These are phyloP conservation scores for Corvus moneduloides DNA, from an alignment of 2,113 vertebrate genomes.

Conservation along the genomic window DNA sequence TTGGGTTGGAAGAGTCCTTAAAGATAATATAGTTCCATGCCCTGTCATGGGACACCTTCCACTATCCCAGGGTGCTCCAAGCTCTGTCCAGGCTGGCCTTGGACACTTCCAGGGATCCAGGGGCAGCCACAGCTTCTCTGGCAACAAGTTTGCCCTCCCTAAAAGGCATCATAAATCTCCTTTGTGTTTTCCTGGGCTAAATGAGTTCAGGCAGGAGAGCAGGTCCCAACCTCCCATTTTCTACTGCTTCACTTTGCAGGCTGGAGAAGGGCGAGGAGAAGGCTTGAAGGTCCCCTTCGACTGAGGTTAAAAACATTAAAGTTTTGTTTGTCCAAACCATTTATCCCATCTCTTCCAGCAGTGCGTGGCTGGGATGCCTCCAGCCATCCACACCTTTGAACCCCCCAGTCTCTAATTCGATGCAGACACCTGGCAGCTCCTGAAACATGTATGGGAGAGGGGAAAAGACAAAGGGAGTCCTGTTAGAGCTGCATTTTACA, in stretches of 20 bases:
- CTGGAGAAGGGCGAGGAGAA: background rate
- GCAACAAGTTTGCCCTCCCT: background rate
- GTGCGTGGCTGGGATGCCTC: background rate
- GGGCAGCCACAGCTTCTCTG: background rate
- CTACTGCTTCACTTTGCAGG: background rate
- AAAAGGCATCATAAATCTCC: background rate
- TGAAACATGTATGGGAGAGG: background rate
- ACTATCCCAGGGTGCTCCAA: background rate
- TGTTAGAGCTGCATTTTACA: background rate
- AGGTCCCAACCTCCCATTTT: background rate
- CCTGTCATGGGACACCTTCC: background rate
- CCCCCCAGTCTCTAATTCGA: background rate
- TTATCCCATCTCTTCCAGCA: background rate
- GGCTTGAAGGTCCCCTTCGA: background rate
- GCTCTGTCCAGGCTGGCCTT: fast-evolving
- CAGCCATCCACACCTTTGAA: background rate
- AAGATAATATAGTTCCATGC: fast-evolving
- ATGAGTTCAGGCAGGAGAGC: background rate
- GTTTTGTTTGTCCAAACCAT: background rate
- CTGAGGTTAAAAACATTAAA: background rate
- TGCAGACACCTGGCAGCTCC: background rate
- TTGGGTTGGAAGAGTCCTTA: background rate
- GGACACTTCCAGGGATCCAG: background rate
- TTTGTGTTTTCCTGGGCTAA: background rate
- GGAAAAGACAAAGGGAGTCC: background rate